These are phyloP conservation scores for Melanostoma scalare DNA, from an alignment of 2,888 invertebrate species.

Conservation along the genomic window DNA sequence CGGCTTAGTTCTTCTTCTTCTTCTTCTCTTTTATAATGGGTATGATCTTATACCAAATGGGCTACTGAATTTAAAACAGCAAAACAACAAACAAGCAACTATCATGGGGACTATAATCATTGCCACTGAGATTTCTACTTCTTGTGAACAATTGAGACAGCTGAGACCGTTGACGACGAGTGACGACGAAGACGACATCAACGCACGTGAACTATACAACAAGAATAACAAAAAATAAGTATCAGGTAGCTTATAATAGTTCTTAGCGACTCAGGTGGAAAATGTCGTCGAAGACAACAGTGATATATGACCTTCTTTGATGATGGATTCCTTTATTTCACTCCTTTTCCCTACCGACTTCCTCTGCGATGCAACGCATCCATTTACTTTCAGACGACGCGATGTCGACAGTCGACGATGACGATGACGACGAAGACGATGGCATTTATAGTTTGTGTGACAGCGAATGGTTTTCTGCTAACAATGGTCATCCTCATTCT, in stretches of 20 bases:
- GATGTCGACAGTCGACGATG: not conserved
- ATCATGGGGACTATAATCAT: slow-evolving; percentile 29
- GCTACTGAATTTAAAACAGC: slow-evolving; percentile 52
- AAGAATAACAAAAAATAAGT: slow-evolving; percentile 32
- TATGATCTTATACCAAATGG: slow-evolving; percentile 9
- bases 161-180: slow-evolving; percentile 41
- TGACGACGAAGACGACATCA: slow-evolving; percentile 8
- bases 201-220: slow-evolving; percentile 20
- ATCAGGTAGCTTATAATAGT: slow-evolving; percentile 59
- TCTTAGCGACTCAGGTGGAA: slow-evolving; percentile 58
- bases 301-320: slow-evolving; percentile 70
- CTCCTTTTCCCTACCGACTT: slow-evolving; percentile 15
- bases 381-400: slow-evolving; percentile 16
- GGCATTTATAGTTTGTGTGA: slow-evolving; percentile 60
- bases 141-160: slow-evolving; percentile 39
- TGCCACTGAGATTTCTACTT: slow-evolving; percentile 42
- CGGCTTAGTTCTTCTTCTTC: not conserved
- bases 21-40: slow-evolving; percentile 3
- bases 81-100: slow-evolving; percentile 31
- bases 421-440: slow-evolving; percentile 3
- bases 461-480: slow-evolving; percentile 62
- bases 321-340: slow-evolving; percentile 63
- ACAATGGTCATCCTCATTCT: slow-evolving; percentile 55
- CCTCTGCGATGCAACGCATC: slow-evolving; percentile 31
- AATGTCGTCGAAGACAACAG: slow-evolving; percentile 67